Base-by-base conservation (phyloP, 2,888 invertebrate genomes). In the Rambutsinella grinnellia region DNA sequence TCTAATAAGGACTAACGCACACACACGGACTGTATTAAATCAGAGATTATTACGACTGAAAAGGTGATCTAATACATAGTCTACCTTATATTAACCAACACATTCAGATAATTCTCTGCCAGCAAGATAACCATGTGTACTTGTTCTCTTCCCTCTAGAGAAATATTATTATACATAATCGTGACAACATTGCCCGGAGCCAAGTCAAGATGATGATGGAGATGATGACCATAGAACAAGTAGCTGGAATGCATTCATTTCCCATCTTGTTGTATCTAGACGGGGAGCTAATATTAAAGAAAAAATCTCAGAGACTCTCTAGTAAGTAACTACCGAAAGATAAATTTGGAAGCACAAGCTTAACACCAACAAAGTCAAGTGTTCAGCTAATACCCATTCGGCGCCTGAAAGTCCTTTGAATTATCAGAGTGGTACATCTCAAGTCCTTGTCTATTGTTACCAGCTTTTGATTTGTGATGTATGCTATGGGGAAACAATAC, bases 401-500 rank as follows among this genome's bases (percentile, higher is more conserved):
- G 82, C 82, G 82, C 80, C 82, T 80, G 63, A 66, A 72, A 79
- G 79, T 82, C 79, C 79, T 80, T 76, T 78, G 76, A 81, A 82
- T 79, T 82, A 74, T 69, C 67, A 67, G 60, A 66, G 68, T 71
- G 61, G 76, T 75, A 79, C 76, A 79, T 79, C 36, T 36, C 81
- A 79, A 79, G 78, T 79, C 67, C 70, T 70, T 74, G 78, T 76
- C 70, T 69, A 60, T 68, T 69, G 76, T 69, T 75, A 57, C n/a
- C n/a, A 56, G 65, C 49, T 8, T 36, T 36, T 58, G 58, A 36
- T 36, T 36, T 36, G 36, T 36, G 36, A 36, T 36, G 36, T 36
- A 36, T 36, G 36, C 36, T 13, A 36, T 36, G 36, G 13, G 13
- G 36, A 36, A 36, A 36, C 36, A 36, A 36, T 36, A 13, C 36